Evolutionary conservation across 2,888 invertebrate species (phyloP).

Genomic region (Campopleginae sp.): DNA sequence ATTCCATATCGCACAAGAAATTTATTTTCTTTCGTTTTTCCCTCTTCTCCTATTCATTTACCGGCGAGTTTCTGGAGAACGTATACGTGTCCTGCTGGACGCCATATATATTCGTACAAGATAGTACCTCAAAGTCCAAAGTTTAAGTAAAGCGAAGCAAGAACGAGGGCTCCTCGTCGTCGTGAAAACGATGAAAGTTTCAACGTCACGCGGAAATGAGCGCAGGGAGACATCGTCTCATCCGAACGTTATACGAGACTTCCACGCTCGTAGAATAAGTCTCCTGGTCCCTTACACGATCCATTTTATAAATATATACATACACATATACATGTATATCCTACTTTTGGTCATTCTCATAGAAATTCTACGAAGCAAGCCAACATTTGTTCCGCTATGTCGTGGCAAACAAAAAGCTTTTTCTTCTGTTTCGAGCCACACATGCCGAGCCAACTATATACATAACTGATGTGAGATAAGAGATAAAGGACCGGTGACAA

Average conservation of each 20-base stretch:
- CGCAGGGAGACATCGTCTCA: constrained; percentile 30
- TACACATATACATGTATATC: constrained; percentile 26
- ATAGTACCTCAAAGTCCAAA: constrained; percentile 68
- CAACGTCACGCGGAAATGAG: constrained; percentile 66
- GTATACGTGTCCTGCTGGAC: constrained; percentile 23
- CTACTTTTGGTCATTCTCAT: constrained; percentile 69
- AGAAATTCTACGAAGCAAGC: constrained; percentile 75
- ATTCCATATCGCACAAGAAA: constrained; percentile 46
- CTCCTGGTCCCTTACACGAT: constrained; percentile 31
- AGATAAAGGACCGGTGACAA: constrained; percentile 57
- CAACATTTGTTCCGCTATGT: constrained; percentile 70
- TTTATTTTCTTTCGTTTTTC: constrained; percentile 23
- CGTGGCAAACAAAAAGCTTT: constrained; percentile 69
- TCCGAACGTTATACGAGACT: constrained; percentile 40
- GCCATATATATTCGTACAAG: constrained; percentile 30
- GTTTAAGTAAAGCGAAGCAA: constrained; percentile 69
- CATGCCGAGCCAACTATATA: constrained; percentile 54
- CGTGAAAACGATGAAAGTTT: constrained; percentile 66
- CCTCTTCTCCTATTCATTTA: constrained; percentile 47
- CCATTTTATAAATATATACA: constrained; percentile 20
- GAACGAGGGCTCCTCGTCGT: constrained; percentile 63
- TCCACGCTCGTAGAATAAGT: constrained; percentile 40
- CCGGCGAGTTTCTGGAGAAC: not conserved
- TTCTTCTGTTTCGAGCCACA: not conserved
- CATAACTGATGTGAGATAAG: constrained; percentile 75